Base-by-base conservation (phyloP, 2,888 invertebrate genomes). In the Rhaphigaster nebulosa region DNA sequence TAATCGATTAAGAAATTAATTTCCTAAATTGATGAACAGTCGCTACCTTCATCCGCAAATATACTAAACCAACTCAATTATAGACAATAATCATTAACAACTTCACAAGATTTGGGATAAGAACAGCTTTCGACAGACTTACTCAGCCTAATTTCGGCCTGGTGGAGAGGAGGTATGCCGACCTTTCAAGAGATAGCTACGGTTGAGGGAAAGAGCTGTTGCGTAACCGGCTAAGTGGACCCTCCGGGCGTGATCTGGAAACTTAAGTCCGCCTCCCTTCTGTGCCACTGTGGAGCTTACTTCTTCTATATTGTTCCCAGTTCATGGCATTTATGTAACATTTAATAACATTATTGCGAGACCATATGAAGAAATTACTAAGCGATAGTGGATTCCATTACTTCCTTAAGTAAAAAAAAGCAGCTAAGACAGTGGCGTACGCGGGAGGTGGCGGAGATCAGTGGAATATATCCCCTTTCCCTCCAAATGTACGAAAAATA, bases 121-220 rank as follows among this genome's bases (percentile, higher is more conserved):
- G 70, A 76, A 20, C 20, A 20, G 34, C 70, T 76, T 76, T 76
- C 70, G 70, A 20, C 70, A 76, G 70, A 76, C n/a, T 8, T 76
- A 6, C 34, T 18, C 23, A 76, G 34, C 70, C 70, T 38, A 76
- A 76, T 76, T 76, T 76, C 70, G 70, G 70, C 6, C 38, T 1
- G 70, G 34, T 76, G 70, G 70, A 76, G 70, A 34, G 8, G 20
- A 29, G 70, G 70, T 38, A 76, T 76, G 70, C 38, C 70, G 70
- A 76, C 70, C 70, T 76, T 76, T 76, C 70, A 10, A n/a, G 38
- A 76, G 70, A 76, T 76, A 76, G 84, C 41, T 84, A 41, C 84
- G 84, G 45, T 84, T 50, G 84, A 84, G 84, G 84, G 34, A 84
- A 84, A 50, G 26, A 84, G 45, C 45, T 23, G 1, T 84, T 84